A percentile compares a stretch with the other conserved stretches of the same genome.
These are phyloP conservation scores for Limnodromus scolopaceus DNA, from an alignment of 2,797 vertebrate species.

Conservation along the genomic window DNA sequence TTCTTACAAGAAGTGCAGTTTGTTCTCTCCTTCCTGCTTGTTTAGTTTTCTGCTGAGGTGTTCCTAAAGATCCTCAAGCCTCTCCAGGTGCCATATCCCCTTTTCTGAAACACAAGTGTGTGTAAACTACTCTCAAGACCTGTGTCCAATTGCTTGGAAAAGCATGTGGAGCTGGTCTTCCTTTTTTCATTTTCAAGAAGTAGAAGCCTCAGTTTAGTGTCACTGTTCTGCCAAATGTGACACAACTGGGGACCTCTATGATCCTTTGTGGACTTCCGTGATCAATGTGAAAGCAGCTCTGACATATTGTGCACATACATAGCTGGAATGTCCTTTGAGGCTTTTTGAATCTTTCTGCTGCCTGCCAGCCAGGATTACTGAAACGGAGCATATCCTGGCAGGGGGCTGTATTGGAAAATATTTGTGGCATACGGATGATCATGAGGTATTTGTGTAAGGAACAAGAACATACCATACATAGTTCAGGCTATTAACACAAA, in stretches of 20 bases:
- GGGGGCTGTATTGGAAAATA: slow-evolving; percentile 21
- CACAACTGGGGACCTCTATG: fast-evolving
- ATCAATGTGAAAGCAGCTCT: background rate
- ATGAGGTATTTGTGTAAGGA: background rate
- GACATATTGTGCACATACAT: background rate
- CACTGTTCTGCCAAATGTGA: background rate
- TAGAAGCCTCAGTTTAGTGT: background rate
- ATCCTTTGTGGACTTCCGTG: background rate
- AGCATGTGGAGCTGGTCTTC: background rate
- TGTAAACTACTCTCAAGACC: fast-evolving
- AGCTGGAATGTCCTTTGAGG: background rate
- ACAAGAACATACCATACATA: background rate
- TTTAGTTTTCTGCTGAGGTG: background rate
- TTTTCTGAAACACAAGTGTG: fast-evolving
- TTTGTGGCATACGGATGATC: background rate
- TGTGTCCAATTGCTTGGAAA: background rate
- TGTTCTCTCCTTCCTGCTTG: background rate
- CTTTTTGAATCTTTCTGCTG: background rate
- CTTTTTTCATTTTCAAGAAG: background rate
- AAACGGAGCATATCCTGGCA: slow-evolving; percentile 1
- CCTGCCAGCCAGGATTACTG: background rate
- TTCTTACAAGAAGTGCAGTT: background rate
- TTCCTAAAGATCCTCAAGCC: background rate
- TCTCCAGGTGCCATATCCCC: background rate
- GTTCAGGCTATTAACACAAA: background rate